Conservation (phyloP, 2,888 invertebrate genomes). For the Pediacus dermestoides region DNA sequence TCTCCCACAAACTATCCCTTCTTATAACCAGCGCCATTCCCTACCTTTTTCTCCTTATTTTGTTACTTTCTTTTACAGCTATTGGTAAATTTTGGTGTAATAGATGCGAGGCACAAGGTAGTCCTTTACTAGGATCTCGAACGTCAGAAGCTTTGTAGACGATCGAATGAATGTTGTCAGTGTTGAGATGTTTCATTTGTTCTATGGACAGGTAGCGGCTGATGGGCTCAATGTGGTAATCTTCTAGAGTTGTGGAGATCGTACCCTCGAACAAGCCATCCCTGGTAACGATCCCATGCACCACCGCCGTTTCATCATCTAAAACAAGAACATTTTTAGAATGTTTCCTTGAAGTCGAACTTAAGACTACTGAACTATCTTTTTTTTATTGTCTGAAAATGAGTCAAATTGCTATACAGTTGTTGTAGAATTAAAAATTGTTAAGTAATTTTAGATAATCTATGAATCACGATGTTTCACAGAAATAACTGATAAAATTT, state of each 20-base stretch:
- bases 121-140: constrained; percentile 48
- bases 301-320: constrained; percentile 79
- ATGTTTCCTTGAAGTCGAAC: too few species aligned
- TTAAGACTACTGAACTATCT: too few species aligned
- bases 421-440: too few species aligned
- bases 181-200: constrained; percentile 54
- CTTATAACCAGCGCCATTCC: constrained; percentile 57
- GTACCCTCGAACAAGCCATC: constrained; percentile 89
- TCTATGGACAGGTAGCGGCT: constrained; percentile 63
- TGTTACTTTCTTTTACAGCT: constrained; percentile 32
- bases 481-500: too few species aligned
- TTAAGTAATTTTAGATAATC: too few species aligned
- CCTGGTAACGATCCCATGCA: constrained; percentile 80
- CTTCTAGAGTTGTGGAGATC: constrained; percentile 71
- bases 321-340: constrained; percentile 48
- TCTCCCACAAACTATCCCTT: too few species aligned
- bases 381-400: too few species aligned
- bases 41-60: constrained; percentile 20
- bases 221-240: constrained; percentile 81
- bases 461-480: too few species aligned
- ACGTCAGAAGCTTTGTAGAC: constrained; percentile 82
- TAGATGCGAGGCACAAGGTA: constrained; percentile 42
- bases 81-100: constrained; percentile 33
- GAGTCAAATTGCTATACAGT: too few species aligned
- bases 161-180: constrained; percentile 63